Percentiles rank a stretch among this genome's conserved stretches.
Evolutionary conservation across 2,113 vertebrate species (phyloP).

Genomic region (Conger conger): DNA sequence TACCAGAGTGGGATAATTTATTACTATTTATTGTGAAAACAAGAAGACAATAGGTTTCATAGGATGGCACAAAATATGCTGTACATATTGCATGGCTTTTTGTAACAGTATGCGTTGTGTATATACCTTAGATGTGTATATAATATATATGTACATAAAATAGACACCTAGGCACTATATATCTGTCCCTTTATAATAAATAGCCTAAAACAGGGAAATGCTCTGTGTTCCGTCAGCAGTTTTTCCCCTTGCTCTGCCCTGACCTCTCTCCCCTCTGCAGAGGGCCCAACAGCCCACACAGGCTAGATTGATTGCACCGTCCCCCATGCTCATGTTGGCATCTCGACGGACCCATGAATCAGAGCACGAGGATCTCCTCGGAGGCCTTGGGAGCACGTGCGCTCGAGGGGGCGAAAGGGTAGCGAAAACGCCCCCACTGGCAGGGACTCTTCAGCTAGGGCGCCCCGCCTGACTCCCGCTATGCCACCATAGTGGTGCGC

Average conservation of each 20-base stretch:
- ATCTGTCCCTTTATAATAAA: constrained; percentile 63
- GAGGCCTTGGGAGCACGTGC: neutral
- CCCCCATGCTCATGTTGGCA: neutral
- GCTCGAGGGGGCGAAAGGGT: neutral
- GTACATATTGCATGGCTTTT: constrained; percentile 65
- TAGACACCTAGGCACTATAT: constrained; percentile 38
- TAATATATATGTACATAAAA: constrained; percentile 45
- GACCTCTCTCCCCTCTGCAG: neutral
- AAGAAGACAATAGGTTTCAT: constrained; percentile 59
- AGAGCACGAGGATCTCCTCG: neutral
- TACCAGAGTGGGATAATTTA: constrained; percentile 61
- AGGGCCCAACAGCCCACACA: neutral
- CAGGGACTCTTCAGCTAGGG: neutral
- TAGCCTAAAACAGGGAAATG: constrained; percentile 33
- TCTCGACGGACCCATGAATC: neutral
- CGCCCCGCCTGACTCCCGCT: neutral
- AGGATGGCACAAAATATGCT: constrained; percentile 62
- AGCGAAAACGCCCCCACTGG: neutral
- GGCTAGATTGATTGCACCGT: neutral
- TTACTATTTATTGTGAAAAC: constrained; percentile 74
- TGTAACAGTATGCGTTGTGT: constrained; percentile 39
- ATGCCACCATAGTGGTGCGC: neutral
- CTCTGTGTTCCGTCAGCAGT: constrained; percentile 18
- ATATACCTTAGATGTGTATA: constrained; percentile 39
- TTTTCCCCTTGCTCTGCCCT: neutral